These are phyloP conservation scores for Heliconius sara DNA, from an alignment of 2,888 invertebrate species.

Conservation along the genomic window DNA sequence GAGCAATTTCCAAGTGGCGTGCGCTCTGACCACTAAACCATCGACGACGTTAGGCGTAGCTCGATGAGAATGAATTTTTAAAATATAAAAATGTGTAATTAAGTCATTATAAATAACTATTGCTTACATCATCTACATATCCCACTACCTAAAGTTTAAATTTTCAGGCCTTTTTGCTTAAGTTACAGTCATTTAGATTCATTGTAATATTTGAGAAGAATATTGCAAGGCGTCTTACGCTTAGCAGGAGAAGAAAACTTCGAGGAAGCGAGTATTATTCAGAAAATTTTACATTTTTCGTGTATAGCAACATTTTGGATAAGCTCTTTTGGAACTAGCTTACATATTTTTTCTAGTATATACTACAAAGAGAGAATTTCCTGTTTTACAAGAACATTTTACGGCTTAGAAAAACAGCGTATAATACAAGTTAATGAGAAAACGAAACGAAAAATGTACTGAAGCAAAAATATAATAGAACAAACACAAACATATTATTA, in stretches of 20 bases:
- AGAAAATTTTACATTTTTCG: conserved; percentile 5
- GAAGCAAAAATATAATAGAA: neutral
- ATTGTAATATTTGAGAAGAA: neutral
- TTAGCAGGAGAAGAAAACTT: conserved; percentile 2
- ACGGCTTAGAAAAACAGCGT: neutral
- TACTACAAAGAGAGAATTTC: neutral
- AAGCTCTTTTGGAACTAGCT: conserved; percentile 9
- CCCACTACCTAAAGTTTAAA: neutral
- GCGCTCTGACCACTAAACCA: no score
- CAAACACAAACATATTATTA: conserved; percentile 24
- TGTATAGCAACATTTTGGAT: conserved; percentile 9
- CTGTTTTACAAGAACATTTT: neutral
- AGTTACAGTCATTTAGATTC: conserved; percentile 3
- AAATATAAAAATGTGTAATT: no score
- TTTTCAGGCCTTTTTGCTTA: neutral
- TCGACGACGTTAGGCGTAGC: no score
- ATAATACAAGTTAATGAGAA: conserved; percentile 1
- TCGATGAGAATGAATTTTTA: no score
- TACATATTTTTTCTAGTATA: conserved; percentile 2
- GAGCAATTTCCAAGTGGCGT: no score
- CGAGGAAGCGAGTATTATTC: conserved; percentile 6
- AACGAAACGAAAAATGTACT: neutral
- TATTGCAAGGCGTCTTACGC: neutral
- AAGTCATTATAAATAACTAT: neutral
- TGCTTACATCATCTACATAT: neutral